phyloP scores from a whole-genome alignment of 1,140 invertebrate species.

The Anoplolepis gracilipes region DNA sequence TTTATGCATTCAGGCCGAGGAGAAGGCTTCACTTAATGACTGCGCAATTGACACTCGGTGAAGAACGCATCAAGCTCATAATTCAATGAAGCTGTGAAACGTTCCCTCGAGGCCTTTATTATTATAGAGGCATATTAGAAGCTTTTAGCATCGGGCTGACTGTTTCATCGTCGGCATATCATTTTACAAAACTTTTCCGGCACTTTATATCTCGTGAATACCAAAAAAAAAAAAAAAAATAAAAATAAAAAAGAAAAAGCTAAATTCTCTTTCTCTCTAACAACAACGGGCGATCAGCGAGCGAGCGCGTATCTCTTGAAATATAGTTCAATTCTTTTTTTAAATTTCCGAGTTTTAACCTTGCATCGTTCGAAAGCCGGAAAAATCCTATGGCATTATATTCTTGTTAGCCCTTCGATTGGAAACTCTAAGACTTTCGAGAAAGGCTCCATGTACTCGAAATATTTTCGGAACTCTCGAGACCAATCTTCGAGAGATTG shows the following conservation, averaged over 20 bases:
- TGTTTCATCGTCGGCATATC: conserved; percentile 23
- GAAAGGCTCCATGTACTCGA: background rate
- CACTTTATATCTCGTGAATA: background rate
- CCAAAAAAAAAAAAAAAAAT: background rate
- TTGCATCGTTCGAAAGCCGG: background rate
- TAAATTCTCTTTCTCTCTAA: background rate
- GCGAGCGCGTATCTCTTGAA: background rate
- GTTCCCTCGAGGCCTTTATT: conserved; percentile 45
- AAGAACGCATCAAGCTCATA: conserved; percentile 66
- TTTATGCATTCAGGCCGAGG: conserved; percentile 50
- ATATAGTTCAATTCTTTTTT: background rate
- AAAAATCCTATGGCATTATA: background rate
- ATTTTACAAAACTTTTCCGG: conserved; percentile 36
- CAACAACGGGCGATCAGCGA: background rate
- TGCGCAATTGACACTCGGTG: conserved; percentile 43
- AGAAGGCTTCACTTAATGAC: conserved; percentile 36
- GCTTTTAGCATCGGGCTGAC: conserved; percentile 64
- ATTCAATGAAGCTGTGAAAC: conserved; percentile 65
- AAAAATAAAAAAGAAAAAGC: background rate
- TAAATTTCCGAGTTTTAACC: background rate
- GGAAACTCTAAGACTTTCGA: background rate
- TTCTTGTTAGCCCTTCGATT: background rate
- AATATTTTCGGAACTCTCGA: conserved; percentile 41
- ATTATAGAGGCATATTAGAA: conserved; percentile 61
- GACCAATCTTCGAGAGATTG: conserved; percentile 4